Base-by-base conservation (phyloP, 2,113 vertebrate genomes). In the Sinosuthora webbiana region DNA sequence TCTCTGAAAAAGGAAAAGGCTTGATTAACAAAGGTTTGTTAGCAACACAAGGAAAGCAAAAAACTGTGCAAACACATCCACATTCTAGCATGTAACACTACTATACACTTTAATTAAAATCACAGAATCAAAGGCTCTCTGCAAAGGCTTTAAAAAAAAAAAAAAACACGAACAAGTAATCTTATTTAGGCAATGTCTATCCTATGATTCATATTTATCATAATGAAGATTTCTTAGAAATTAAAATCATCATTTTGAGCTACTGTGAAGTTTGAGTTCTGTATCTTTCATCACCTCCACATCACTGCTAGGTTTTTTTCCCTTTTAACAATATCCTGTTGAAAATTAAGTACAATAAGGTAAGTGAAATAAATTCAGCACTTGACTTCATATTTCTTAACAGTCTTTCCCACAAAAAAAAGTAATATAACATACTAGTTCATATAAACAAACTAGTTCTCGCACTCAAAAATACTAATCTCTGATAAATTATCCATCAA, bases 1-100 rank as follows among this genome's bases (percentile, higher is more conserved):
- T 99, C 99, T 28, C 99, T 99, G 97, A 39, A 83, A 93, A 92
- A 87, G 41, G 16, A 94, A 53, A 89, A 69, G 59, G 23, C 33
- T 92, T 53, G 17, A 56, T 28, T 68, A 80, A 70, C 70, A 76
- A 75, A 92, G 28, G 30, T 35, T 65, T 50, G 63, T 44, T 64
- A 59, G 39, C 49, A 75, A 64, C 19, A 65, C 24, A 74, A 64
- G 28, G 9, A 69, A 70, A n/a, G 15, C 30, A 65, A 25, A 83
- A 35, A 49, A 74, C 3, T 89, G 41, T 52, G 64, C 41, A 27
- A 74, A 70, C 25, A 37, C 22, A 67, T 44, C 21, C 50, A 62
- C 13, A 56, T 74, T 85, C 31, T 55, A 78, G 20, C 10, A 64
- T 14, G 15, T 24, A 83, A 35, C 33, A 35, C 19, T 79, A 59